Conservation (phyloP, 37 sponge, comb jelly and placozoan genomes). For the Halisarca cf. caerulea region DNA sequence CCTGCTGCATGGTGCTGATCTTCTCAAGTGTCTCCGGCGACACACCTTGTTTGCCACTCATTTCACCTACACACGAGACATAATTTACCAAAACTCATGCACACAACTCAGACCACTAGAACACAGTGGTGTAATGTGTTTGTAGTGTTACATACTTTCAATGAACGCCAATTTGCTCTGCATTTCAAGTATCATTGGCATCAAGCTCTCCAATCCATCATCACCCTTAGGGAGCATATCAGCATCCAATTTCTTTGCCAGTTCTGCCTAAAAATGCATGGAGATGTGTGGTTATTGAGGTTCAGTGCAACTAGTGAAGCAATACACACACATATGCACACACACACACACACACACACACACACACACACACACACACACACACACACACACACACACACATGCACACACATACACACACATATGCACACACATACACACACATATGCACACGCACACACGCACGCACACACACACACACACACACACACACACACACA, state of each 20-base stretch:
- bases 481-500: too few relatives aligned
- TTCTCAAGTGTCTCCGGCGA: constrained; percentile 65
- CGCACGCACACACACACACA: too few relatives aligned
- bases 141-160: constrained; percentile 55
- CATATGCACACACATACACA: too few relatives aligned
- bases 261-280: constrained; percentile 29
- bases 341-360: too few relatives aligned
- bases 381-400: too few relatives aligned
- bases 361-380: too few relatives aligned
- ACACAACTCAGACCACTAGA: neutral
- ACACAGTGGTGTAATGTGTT: neutral
- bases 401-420: too few relatives aligned
- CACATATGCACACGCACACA: too few relatives aligned
- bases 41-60: constrained; percentile 37
- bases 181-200: constrained; percentile 78
- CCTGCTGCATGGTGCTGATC: constrained; percentile 58
- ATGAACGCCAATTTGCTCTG: constrained; percentile 66
- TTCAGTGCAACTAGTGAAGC: too few relatives aligned
- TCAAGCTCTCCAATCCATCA: constrained; percentile 38
- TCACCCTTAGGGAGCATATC: constrained; percentile 34
- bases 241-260: constrained; percentile 53
- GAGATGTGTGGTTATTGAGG: too few relatives aligned
- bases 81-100: neutral
- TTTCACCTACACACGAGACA: constrained; percentile 34
- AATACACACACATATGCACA: too few relatives aligned